phyloP scores from a whole-genome alignment of 1,140 invertebrate genomes.

The Orchestia grillus region DNA sequence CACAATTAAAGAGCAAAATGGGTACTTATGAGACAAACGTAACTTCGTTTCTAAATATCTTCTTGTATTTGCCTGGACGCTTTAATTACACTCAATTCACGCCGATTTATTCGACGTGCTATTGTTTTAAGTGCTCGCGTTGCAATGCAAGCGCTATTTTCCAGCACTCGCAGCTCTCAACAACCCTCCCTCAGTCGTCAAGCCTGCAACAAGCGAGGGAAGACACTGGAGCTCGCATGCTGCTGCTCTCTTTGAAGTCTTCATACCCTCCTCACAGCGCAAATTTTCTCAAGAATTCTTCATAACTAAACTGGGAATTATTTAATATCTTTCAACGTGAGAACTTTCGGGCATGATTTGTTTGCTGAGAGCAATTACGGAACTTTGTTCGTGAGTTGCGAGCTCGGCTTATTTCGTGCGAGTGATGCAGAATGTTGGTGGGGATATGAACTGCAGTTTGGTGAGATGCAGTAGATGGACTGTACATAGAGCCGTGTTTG shows the following conservation, averaged over 20 bases:
- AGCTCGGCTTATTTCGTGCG: neutral
- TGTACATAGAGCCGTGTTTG: neutral
- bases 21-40: no score
- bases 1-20: no score
- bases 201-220: neutral
- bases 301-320: conserved; percentile 10
- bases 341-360: conserved; percentile 46
- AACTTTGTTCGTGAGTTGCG: neutral
- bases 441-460: neutral
- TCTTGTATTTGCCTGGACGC: neutral
- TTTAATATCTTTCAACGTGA: conserved; percentile 22
- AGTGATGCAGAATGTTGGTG: neutral
- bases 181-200: neutral
- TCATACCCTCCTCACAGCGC: neutral
- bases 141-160: neutral
- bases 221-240: neutral
- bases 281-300: neutral
- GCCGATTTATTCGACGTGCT: neutral
- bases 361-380: neutral
- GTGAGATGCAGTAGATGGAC: neutral
- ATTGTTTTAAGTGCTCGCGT: neutral
- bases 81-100: neutral
- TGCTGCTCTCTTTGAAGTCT: neutral
- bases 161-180: neutral
- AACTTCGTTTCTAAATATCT: neutral